Evolutionary conservation across 1,140 invertebrate species (phyloP), one percentile per base, ranked within the genome.

Genomic region (Macrobrachium nipponense): DNA sequence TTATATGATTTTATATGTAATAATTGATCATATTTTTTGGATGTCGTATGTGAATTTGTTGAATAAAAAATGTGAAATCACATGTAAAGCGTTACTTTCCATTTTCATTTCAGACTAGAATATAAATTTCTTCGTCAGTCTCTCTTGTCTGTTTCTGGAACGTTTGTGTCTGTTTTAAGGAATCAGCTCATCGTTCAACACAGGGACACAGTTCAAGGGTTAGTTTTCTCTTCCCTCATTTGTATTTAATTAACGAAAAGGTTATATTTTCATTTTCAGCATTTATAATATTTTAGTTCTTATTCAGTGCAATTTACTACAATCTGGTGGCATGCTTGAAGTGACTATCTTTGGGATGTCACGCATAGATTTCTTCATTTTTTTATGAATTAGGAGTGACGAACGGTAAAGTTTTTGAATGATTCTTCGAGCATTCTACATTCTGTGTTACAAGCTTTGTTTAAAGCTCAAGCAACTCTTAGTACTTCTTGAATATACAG

Each of bases 121-220:
- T 88, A 88, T 72, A 80, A 84, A 36, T 82, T 70, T 62, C 72
- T 88, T 27, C 81, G 82, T 7, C 82, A 80, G 51, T 80, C 77
- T 81, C 72, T 88, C 18, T 79, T 88, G 51, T 62, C 44, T 14
- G 73, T 88, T 59, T 81, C 82, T 14, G 75, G 75, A 8, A 80
- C 72, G 59, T 81, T 81, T 44, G 87, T 88, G 43, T 73, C 82
- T 18, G 78, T 85, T 18, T 27, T 88, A 27, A 73, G 79, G 61
- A 68, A 80, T 75, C 80, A 51, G 17, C 78, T 85, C 15, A 72
- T 84, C 27, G 79, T 58, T 14, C 82, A 85, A 36, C 76, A 87
- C n/a, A 75, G 81, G 17, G 27, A 76, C 51, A 87, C 43, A 23
- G 73, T 61, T n/a, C 64, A 86, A 58, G 60, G 86, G 84, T 86